These are phyloP conservation scores for Ophraella communa DNA, from an alignment of 2,888 invertebrate genomes.

Conservation along the genomic window DNA sequence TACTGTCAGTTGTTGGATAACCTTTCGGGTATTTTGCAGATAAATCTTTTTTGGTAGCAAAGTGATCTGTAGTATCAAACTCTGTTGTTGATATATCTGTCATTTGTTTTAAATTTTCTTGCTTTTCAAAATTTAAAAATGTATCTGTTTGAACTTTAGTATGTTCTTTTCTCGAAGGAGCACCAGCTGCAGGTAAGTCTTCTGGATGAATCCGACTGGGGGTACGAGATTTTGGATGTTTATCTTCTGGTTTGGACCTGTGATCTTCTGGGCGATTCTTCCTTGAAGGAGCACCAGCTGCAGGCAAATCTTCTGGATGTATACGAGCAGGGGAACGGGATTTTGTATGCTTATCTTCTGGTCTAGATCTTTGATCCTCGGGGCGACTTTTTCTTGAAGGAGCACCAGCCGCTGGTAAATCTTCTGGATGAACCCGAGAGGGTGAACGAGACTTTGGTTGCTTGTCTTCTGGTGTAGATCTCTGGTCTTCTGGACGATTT, in stretches of 20 bases:
- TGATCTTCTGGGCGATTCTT: background rate
- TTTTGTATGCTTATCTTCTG: background rate
- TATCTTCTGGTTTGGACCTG: background rate
- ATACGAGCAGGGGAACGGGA: background rate
- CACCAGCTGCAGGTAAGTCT: constrained; percentile 32
- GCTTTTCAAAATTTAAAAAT: too few species aligned
- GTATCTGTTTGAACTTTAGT: background rate
- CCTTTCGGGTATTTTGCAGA: constrained; percentile 2
- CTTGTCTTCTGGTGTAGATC: too few species aligned
- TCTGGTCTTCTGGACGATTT: background rate
- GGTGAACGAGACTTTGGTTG: constrained; percentile 5
- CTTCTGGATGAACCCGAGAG: constrained; percentile 17
- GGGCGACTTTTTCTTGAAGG: too few species aligned
- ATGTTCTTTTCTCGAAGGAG: constrained; percentile 16
- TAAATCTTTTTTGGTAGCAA: too few species aligned
- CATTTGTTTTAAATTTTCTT: too few species aligned
- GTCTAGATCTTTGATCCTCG: background rate
- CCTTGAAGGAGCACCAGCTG: constrained; percentile 2
- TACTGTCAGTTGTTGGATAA: background rate
- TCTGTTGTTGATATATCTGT: too few species aligned
- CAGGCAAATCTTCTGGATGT: constrained; percentile 10
- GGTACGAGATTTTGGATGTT: background rate
- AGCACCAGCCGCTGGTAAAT: background rate
- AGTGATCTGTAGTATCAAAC: too few species aligned
- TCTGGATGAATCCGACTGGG: constrained; percentile 14